Percentiles rank a stretch among this genome's conserved stretches.
These are phyloP conservation scores for Galago senegalensis DNA, from an alignment of 2,797 vertebrate genomes.

Conservation along the genomic window DNA sequence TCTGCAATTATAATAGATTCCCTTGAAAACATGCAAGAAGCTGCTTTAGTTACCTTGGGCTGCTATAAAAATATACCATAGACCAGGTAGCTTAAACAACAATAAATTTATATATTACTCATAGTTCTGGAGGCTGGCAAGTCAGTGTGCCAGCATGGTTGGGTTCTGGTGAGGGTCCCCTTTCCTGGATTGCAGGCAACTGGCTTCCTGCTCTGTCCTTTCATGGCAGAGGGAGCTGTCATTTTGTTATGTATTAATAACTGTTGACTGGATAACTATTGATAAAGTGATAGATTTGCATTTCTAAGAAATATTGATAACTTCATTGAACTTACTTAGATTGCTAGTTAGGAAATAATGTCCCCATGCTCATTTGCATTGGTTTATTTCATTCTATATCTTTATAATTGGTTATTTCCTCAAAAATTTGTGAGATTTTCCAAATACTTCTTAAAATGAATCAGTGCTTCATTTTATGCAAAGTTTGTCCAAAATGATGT, in stretches of 20 bases:
- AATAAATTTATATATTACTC: too few species aligned
- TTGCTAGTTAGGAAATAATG: not conserved
- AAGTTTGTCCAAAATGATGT: not conserved
- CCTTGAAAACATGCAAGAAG: too few species aligned
- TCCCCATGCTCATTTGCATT: not conserved
- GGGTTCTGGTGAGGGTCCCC: too few species aligned
- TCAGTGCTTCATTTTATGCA: not conserved
- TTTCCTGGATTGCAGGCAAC: too few species aligned
- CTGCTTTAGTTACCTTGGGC: too few species aligned
- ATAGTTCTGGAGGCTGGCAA: too few species aligned
- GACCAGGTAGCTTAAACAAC: too few species aligned
- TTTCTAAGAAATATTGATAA: not conserved
- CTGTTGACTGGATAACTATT: not conserved
- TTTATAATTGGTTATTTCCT: not conserved
- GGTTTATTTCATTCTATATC: not conserved
- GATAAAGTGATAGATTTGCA: not conserved
- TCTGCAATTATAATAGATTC: too few species aligned
- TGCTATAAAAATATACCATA: too few species aligned
- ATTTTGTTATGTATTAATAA: slow-evolving; percentile 25
- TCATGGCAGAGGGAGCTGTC: not conserved
- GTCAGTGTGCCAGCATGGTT: too few species aligned
- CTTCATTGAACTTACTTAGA: not conserved
- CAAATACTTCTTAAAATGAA: slow-evolving; percentile 20
- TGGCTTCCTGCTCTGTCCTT: too few species aligned
- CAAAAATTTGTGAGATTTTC: not conserved